A percentile compares a stretch with the other conserved stretches of the same genome.
These are phyloP conservation scores for Anser cygnoides DNA, from an alignment of 2,113 vertebrate genomes.

Conservation along the genomic window DNA sequence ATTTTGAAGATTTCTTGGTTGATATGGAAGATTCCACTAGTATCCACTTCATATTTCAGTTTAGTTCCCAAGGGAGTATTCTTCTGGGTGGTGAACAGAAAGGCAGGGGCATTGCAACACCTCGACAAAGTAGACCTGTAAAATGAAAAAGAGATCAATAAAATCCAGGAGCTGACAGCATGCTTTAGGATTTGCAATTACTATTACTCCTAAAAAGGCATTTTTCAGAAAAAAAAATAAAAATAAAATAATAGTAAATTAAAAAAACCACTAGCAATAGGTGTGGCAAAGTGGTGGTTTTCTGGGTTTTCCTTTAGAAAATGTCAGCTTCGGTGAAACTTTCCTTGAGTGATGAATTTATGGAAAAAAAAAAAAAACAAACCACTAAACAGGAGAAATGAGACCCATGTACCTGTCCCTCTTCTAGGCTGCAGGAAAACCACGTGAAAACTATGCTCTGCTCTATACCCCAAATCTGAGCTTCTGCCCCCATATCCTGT, in stretches of 20 bases:
- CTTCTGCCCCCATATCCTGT: not conserved
- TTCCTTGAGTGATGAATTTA: no score
- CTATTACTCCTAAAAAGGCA: not conserved
- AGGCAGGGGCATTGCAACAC: slow-evolving; percentile 95
- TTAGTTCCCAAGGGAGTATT: slow-evolving; percentile 94
- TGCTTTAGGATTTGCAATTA: not conserved
- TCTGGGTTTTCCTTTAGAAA: not conserved
- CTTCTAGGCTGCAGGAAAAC: not conserved
- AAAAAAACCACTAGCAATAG: not conserved
- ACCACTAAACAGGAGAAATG: not conserved
- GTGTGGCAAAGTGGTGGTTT: not conserved
- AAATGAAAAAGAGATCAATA: not conserved
- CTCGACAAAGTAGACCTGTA: slow-evolving; percentile 89
- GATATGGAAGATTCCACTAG: slow-evolving; percentile 91
- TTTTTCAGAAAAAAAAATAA: not conserved
- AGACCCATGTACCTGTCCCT: not conserved
- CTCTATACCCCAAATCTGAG: not conserved
- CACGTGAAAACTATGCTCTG: not conserved
- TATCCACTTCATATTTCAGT: slow-evolving; percentile 95
- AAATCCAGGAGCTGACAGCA: not conserved
- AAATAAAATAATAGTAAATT: no score
- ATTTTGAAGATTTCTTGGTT: slow-evolving; percentile 93
- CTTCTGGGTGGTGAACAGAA: slow-evolving; percentile 96
- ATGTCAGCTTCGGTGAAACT: not conserved
- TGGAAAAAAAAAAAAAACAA: no score